Percentiles rank a stretch among this genome's conserved stretches.
These are phyloP conservation scores for Andricus grossulariae DNA, from an alignment of 1,140 invertebrate genomes.

Conservation along the genomic window DNA sequence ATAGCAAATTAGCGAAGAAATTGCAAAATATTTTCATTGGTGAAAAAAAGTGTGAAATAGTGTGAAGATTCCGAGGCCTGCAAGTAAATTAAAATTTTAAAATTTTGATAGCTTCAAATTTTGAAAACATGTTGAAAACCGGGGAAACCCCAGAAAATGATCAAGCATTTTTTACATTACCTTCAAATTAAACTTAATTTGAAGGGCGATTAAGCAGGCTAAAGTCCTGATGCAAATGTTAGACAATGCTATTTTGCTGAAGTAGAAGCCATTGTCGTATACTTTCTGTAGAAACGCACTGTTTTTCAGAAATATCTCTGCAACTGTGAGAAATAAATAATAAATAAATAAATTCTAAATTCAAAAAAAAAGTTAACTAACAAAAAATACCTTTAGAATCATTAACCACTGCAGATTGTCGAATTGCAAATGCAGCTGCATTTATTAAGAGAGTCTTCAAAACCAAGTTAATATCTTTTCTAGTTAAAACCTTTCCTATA, in stretches of 20 bases:
- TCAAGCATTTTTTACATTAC: conserved; percentile 45
- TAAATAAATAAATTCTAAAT: too few relatives aligned
- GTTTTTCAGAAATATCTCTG: conserved; percentile 2
- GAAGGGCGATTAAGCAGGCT: conserved; percentile 43
- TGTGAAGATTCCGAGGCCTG: too few relatives aligned
- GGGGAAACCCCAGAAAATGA: not conserved
- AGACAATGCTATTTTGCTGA: conserved; percentile 38
- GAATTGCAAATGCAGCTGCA: conserved; percentile 35
- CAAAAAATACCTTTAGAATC: not conserved
- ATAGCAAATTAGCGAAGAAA: too few relatives aligned
- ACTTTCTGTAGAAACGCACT: conserved; percentile 28
- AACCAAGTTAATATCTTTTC: conserved; percentile 32
- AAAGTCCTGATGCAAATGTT: conserved; percentile 42
- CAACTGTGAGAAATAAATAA: not conserved
- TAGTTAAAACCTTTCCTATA: conserved; percentile 42
- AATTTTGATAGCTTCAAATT: too few relatives aligned
- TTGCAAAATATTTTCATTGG: too few relatives aligned
- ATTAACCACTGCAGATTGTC: conserved; percentile 36
- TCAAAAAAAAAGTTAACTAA: not conserved
- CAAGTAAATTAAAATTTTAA: too few relatives aligned
- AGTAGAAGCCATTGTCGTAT: conserved; percentile 41
- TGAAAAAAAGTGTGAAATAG: too few relatives aligned
- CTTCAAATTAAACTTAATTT: conserved; percentile 46
- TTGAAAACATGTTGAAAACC: too few relatives aligned
- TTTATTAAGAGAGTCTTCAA: conserved; percentile 42